Base-by-base conservation (phyloP, 2,888 invertebrate species). In the Chironomus riparius region DNA sequence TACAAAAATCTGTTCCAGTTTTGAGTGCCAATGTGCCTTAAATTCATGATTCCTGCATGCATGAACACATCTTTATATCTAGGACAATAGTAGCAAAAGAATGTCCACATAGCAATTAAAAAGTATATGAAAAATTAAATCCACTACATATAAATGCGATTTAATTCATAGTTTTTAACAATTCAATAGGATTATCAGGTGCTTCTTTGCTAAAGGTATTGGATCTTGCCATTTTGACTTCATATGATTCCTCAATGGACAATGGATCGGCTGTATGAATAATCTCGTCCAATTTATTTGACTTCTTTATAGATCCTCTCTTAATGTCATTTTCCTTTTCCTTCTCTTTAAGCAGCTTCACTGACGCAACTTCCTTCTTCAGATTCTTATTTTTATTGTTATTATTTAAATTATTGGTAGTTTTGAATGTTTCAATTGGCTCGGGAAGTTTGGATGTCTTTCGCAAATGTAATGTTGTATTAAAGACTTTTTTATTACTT, bases 191-290 rank as follows among this genome's bases (percentile, higher is more conserved):
- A 77, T 83, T 82, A 78, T 83, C 82, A 3, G 81, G 79, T 76
- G 80, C 80, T 76, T 84, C 84, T 78, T 84, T 84, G 80, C 84
- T 83, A 77, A 84, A 84, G 47, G 84, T 84, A 79, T 83, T 84
- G n/a, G 84, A 84, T 24, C 84, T 81, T 78, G 84, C 84, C 77
- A 84, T 79, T 79, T 84, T 84, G 47, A 82, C 81, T 78, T 82
- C 81, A 78, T 83, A 79, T 77, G 83, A 82, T 73, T 83, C 77
- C 2, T 56, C 56, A n/a, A 5, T 50, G 15, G 56, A 56, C 7
- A 38, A 10, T 56, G 56, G 5, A 7, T 56, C 56, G 5, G 15
- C 6, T 56, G 56, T 18, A 18, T 18, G 6, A 56, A 5, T 56
- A 2, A 10, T 10, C 10, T 38, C 38, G 2, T 38, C 38, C 38